Evolutionary conservation across 2,797 vertebrate species (phyloP).

Genomic region (Hippopotamyrus pictus): DNA sequence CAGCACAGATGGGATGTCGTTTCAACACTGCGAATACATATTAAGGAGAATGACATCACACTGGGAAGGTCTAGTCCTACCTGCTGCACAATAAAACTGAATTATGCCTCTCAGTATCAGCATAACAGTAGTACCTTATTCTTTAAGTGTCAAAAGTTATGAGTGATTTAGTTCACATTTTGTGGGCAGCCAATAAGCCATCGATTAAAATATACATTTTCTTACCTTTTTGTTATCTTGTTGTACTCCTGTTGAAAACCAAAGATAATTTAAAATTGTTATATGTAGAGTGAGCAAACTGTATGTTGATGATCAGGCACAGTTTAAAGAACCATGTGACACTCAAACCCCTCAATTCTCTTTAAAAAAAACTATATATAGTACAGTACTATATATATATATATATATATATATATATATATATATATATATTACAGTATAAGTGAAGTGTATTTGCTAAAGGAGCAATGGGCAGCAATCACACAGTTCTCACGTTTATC

Average conservation of each 20-base stretch:
- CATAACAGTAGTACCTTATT: background rate
- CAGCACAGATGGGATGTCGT: background rate
- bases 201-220: background rate
- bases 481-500: background rate
- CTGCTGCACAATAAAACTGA: background rate
- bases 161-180: background rate
- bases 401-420: too few relatives aligned
- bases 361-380: too few relatives aligned
- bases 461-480: background rate
- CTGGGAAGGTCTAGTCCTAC: background rate
- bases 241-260: slow-evolving; percentile 58
- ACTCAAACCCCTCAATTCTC: background rate
- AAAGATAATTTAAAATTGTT: background rate
- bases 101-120: background rate
- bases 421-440: too few relatives aligned
- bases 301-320: background rate
- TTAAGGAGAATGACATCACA: background rate
- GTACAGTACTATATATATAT: too few relatives aligned
- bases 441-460: background rate
- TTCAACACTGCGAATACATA: background rate
- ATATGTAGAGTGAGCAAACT: background rate
- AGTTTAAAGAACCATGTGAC: background rate
- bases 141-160: background rate
- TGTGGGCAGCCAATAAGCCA: background rate
- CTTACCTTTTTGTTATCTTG: slow-evolving; percentile 59